phyloP scores from a whole-genome alignment of 2,113 vertebrate species.

The Pao palembangensis region DNA sequence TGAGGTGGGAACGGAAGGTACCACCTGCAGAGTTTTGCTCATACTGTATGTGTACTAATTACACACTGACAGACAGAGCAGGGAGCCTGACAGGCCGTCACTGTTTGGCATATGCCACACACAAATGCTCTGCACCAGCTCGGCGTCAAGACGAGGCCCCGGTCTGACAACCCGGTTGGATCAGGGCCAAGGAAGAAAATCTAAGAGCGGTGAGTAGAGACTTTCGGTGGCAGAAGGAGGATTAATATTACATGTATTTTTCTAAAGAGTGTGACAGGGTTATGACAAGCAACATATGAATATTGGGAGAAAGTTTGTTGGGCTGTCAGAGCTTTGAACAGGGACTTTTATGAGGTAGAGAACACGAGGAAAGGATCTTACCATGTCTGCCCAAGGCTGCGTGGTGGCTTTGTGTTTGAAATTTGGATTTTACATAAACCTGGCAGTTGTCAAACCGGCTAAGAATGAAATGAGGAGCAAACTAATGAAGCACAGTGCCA shows the following conservation, averaged over 20 bases:
- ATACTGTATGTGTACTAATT: constrained; percentile 72
- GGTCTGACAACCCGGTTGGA: constrained; percentile 70
- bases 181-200: constrained; percentile 60
- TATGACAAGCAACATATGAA: constrained; percentile 51
- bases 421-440: constrained; percentile 53
- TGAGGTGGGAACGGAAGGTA: constrained; percentile 63
- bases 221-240: constrained; percentile 22
- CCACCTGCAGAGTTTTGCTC: constrained; percentile 72
- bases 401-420: constrained; percentile 42
- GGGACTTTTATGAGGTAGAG: constrained; percentile 55
- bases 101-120: constrained; percentile 76
- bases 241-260: constrained; percentile 66
- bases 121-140: constrained; percentile 61
- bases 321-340: constrained; percentile 36
- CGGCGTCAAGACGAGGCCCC: constrained; percentile 44
- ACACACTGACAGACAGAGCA: constrained; percentile 71
- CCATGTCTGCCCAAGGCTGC: constrained; percentile 44
- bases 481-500: constrained; percentile 39
- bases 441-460: constrained; percentile 51
- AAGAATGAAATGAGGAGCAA: constrained; percentile 42
- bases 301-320: constrained; percentile 54
- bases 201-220: constrained; percentile 40
- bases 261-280: constrained; percentile 55
- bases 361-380: constrained; percentile 32
- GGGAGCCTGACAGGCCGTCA: constrained; percentile 66